These are phyloP conservation scores for Selenia dentaria DNA, from an alignment of 2,888 invertebrate species.

Conservation along the genomic window DNA sequence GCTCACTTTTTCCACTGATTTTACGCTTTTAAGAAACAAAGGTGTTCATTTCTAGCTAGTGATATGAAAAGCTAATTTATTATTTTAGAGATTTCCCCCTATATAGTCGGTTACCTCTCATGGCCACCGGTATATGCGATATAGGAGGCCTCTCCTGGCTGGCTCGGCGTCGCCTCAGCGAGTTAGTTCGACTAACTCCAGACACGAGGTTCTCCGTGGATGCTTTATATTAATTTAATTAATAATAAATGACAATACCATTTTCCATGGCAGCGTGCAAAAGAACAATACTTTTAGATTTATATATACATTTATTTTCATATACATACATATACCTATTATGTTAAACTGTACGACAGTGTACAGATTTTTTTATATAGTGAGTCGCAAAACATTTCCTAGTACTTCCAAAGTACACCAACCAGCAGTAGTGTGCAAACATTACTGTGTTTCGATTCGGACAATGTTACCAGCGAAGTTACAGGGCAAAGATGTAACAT, in stretches of 20 bases:
- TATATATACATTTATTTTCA: not conserved
- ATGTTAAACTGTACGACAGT: not conserved
- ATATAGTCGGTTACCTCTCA: conserved; percentile 64
- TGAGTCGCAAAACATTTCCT: not conserved
- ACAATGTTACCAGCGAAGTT: too few relatives aligned
- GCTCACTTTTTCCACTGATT: too few relatives aligned
- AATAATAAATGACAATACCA: not conserved
- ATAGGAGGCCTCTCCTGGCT: conserved; percentile 75
- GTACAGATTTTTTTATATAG: too few relatives aligned
- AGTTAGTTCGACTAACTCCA: conserved; percentile 61
- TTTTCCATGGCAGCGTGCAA: conserved; percentile 48
- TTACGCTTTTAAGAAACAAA: too few relatives aligned
- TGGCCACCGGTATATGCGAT: conserved; percentile 77
- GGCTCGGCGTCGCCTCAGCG: conserved; percentile 62
- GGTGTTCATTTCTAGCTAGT: too few relatives aligned
- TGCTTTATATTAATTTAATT: conserved; percentile 41
- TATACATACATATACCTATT: not conserved
- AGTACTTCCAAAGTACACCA: too few relatives aligned
- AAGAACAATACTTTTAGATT: conserved; percentile 14
- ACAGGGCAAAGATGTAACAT: too few relatives aligned
- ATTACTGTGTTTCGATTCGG: too few relatives aligned
- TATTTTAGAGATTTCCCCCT: too few relatives aligned
- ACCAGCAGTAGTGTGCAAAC: too few relatives aligned
- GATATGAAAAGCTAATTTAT: too few relatives aligned
- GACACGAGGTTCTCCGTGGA: conserved; percentile 73